phyloP scores from a whole-genome alignment of 2,888 invertebrate species.

The Euclidia mi region DNA sequence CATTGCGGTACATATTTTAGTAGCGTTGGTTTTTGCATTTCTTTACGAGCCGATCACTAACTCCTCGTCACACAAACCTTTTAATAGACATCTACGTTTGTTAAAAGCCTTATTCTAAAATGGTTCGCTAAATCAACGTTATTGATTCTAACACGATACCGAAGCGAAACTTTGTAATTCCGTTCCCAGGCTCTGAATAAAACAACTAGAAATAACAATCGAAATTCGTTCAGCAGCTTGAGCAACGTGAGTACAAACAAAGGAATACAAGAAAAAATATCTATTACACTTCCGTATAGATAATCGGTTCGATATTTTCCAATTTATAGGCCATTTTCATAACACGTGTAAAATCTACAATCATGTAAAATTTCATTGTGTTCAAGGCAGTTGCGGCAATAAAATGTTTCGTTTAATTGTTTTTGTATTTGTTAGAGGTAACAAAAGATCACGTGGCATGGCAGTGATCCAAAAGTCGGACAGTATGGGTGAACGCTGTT shows the following conservation, averaged over 20 bases:
- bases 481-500: no score
- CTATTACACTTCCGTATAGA: slow-evolving; percentile 11
- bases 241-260: slow-evolving; percentile 49
- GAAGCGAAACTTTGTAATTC: slow-evolving; percentile 43
- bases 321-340: slow-evolving; percentile 15
- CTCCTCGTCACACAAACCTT: no score
- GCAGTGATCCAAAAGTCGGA: neutral
- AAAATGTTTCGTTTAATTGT: slow-evolving; percentile 24
- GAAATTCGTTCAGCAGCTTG: slow-evolving; percentile 51
- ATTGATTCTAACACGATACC: slow-evolving; percentile 32
- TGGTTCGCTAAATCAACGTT: slow-evolving; percentile 22
- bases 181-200: slow-evolving; percentile 52
- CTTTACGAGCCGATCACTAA: no score
- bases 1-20: no score
- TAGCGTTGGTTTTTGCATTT: no score
- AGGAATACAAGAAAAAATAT: slow-evolving; percentile 39
- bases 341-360: slow-evolving; percentile 31
- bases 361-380: slow-evolving; percentile 21
- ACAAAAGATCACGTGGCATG: slow-evolving; percentile 8
- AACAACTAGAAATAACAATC: slow-evolving; percentile 46
- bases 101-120: slow-evolving; percentile 9
- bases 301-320: slow-evolving; percentile 13
- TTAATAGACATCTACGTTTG: neutral
- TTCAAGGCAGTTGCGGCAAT: slow-evolving; percentile 25
- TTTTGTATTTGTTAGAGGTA: slow-evolving; percentile 27